Conservation (phyloP, 1,140 invertebrate genomes). For the Heliconius nattereri region DNA sequence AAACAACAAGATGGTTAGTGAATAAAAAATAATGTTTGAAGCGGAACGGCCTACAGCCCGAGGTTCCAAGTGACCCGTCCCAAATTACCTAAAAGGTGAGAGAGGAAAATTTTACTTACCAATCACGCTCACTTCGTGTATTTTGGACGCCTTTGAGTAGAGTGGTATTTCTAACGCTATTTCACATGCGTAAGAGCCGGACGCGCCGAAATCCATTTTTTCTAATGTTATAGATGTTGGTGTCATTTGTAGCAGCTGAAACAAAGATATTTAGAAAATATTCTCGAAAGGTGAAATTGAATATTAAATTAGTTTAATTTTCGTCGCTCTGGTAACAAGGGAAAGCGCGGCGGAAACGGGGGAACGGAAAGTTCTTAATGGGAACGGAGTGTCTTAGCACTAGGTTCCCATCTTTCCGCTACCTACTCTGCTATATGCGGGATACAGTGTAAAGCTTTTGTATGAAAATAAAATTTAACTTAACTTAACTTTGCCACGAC, state of each 20-base stretch:
- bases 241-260: slow-evolving; percentile 82
- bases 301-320: too few relatives aligned
- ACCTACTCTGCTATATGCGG: too few relatives aligned
- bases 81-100: slow-evolving; percentile 19
- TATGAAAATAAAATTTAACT: too few relatives aligned
- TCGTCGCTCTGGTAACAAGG: too few relatives aligned
- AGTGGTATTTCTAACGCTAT: slow-evolving; percentile 86
- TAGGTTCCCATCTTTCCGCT: too few relatives aligned
- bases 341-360: too few relatives aligned
- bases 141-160: slow-evolving; percentile 85
- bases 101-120: slow-evolving; percentile 77
- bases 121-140: slow-evolving; percentile 85
- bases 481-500: too few relatives aligned
- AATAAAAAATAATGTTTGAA: slow-evolving; percentile 11
- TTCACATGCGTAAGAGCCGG: slow-evolving; percentile 85
- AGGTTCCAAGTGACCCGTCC: not conserved
- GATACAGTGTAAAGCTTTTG: too few relatives aligned
- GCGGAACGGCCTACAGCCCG: not conserved
- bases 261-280: slow-evolving; percentile 27
- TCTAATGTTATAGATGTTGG: slow-evolving; percentile 85
- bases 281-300: not conserved
- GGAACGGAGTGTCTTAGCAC: too few relatives aligned
- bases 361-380: too few relatives aligned
- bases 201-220: slow-evolving; percentile 84
- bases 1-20: not conserved